phyloP scores from a whole-genome alignment of 2,888 invertebrate species.

The Ectobius pallidus region DNA sequence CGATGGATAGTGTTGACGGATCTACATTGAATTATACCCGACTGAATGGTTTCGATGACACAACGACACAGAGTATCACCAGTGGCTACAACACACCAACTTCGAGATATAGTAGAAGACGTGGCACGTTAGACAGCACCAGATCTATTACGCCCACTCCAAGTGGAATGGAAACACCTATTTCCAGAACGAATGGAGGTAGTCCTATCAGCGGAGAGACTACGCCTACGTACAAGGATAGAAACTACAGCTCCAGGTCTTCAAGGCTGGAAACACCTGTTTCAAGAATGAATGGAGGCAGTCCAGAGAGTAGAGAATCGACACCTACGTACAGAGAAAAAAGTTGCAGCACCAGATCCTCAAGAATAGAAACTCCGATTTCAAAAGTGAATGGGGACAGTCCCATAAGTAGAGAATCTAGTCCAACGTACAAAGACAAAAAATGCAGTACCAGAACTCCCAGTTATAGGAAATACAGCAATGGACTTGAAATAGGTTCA shows the following conservation, averaged over 20 bases:
- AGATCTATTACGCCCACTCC: slow-evolving; percentile 1
- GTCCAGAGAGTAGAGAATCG: not conserved
- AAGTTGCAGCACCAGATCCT: not conserved
- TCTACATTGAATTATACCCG: slow-evolving; percentile 2
- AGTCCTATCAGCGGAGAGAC: slow-evolving; percentile 2
- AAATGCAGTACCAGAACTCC: not conserved
- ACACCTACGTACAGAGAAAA: not conserved
- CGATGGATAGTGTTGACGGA: slow-evolving; percentile 5
- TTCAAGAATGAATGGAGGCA: not conserved
- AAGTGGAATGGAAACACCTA: slow-evolving; percentile 10
- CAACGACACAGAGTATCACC: not conserved
- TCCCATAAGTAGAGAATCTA: not conserved
- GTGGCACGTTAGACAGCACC: not conserved
- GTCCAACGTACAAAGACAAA: not conserved
- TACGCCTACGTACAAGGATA: not conserved
- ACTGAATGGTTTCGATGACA: not conserved
- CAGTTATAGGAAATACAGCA: no score
- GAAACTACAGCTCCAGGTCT: no score
- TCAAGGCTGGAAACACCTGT: no score
- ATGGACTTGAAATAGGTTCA: no score
- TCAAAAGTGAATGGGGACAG: not conserved
- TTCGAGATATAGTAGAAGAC: not conserved
- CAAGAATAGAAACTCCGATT: not conserved
- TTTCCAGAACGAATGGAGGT: not conserved
- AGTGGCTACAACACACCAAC: slow-evolving; percentile 17